A percentile compares a stretch with the other conserved stretches of the same genome.
These are phyloP conservation scores for Hypomesus transpacificus DNA, from an alignment of 2,113 vertebrate genomes.

Conservation along the genomic window DNA sequence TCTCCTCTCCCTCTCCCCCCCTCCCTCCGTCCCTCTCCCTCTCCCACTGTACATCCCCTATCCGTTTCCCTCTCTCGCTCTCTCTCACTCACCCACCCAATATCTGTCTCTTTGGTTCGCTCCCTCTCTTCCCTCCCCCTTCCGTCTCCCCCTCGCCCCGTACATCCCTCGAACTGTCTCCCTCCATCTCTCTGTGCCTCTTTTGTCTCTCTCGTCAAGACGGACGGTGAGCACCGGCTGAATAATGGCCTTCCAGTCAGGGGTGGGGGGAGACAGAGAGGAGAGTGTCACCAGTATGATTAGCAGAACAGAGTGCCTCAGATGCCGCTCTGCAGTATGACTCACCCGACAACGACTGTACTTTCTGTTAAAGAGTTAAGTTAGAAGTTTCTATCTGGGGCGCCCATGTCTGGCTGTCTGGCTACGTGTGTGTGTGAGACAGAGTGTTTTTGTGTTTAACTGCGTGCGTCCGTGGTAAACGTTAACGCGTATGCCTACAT, in stretches of 20 bases:
- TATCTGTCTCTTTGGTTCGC: not conserved
- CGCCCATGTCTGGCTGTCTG: not conserved
- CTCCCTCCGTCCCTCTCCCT: not conserved
- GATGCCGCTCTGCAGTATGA: not conserved
- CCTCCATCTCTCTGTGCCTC: not conserved
- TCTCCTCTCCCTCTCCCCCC: not conserved
- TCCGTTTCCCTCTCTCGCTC: not conserved
- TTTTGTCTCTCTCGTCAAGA: not conserved
- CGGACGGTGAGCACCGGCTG: not conserved
- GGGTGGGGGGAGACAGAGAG: too few species aligned
- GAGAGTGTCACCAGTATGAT: not conserved
- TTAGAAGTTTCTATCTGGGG: not conserved
- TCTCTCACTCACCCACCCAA: too few species aligned
- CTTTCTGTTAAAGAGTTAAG: too few species aligned
- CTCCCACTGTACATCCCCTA: not conserved
- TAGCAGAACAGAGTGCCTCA: not conserved
- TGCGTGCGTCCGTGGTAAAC: not conserved
- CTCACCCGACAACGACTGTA: not conserved
- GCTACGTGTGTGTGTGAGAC: not conserved
- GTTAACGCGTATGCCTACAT: not conserved
- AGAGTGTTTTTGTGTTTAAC: not conserved
- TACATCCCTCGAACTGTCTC: not conserved
- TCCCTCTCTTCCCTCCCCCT: not conserved
- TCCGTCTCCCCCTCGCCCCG: not conserved
- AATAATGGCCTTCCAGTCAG: not conserved